A percentile compares a stretch with the other conserved stretches of the same genome.
These are phyloP conservation scores for Cryptotis parvus DNA, from an alignment of 2,113 vertebrate species.

Conservation along the genomic window DNA sequence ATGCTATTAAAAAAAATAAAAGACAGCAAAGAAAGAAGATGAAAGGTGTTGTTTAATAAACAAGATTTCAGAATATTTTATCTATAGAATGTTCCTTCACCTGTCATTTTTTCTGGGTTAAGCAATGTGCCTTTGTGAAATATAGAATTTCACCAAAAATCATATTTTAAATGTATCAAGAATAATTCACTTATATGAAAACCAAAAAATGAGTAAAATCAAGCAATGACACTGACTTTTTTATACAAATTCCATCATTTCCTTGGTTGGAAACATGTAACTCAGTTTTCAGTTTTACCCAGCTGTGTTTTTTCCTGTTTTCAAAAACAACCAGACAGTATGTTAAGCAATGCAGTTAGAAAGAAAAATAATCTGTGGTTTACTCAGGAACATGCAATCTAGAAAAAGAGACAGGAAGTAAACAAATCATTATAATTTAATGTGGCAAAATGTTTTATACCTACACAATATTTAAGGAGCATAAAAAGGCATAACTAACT, in stretches of 20 bases:
- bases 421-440: conserved; percentile 42
- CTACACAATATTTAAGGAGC: background rate
- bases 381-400: background rate
- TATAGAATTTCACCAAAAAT: background rate
- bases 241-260: background rate
- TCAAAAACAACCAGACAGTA: background rate
- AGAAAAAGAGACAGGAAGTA: background rate
- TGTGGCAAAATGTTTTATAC: background rate
- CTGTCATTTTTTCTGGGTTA: background rate
- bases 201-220: background rate
- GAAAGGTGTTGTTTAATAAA: background rate
- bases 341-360: background rate
- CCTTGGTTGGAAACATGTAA: background rate
- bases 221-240: background rate
- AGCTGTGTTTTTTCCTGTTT: conserved; percentile 17
- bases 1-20: background rate
- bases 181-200: background rate
- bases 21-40: too few species aligned
- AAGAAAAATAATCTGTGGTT: conserved; percentile 21
- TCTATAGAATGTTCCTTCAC: background rate
- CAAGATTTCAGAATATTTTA: background rate
- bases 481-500: background rate
- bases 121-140: background rate
- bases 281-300: background rate
- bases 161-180: background rate